phyloP scores from a whole-genome alignment of 2,888 invertebrate genomes.

The Cephus runcator region DNA sequence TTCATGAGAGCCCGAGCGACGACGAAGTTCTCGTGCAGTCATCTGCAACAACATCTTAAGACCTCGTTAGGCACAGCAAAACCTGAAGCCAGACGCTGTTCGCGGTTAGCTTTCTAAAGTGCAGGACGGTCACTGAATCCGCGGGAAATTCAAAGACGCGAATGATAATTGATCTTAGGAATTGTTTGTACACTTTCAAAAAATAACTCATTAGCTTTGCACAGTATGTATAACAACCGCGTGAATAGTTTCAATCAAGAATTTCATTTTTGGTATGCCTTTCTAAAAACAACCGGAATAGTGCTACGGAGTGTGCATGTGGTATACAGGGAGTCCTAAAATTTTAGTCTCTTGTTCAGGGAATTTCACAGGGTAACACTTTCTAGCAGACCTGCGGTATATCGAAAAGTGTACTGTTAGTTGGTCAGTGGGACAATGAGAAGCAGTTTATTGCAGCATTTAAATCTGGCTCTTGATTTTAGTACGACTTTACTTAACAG shows the following conservation, averaged over 20 bases:
- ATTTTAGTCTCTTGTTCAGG: neutral
- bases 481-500: neutral
- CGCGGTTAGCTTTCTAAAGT: neutral
- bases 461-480: neutral
- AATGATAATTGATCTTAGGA: neutral
- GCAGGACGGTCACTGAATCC: neutral
- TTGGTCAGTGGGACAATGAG: neutral
- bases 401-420: neutral
- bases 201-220: neutral
- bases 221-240: neutral
- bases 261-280: neutral
- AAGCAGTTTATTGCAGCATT: neutral
- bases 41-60: neutral
- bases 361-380: neutral
- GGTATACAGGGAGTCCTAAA: neutral
- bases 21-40: neutral
- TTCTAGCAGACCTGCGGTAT: neutral
- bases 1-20: constrained; percentile 29
- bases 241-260: neutral
- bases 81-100: neutral
- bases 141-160: neutral
- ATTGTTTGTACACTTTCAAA: neutral
- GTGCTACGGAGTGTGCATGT: neutral
- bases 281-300: neutral
- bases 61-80: neutral